Evolutionary conservation across 2,113 vertebrate species (phyloP).

Genomic region (Halcyon malimbica): DNA sequence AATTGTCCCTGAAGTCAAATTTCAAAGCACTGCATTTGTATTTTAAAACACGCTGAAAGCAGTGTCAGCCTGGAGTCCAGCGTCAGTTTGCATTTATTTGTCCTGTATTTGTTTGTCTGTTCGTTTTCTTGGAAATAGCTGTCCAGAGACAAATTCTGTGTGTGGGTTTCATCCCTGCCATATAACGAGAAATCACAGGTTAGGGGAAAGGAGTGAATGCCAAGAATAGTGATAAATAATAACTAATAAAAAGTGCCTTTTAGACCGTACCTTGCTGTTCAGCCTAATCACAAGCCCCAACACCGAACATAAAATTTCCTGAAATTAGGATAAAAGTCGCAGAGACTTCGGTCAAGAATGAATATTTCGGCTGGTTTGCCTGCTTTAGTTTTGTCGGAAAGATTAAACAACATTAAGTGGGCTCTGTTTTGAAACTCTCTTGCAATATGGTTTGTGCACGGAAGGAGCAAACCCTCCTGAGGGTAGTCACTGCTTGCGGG

Average conservation of each 20-base stretch:
- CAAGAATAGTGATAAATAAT: not conserved
- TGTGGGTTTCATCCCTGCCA: not conserved
- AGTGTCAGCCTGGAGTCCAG: not conserved
- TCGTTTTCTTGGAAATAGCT: not conserved
- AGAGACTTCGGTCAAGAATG: not conserved
- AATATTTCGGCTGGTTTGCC: not conserved
- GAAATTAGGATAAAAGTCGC: not conserved
- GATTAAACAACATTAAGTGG: not conserved
- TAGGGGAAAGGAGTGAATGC: not conserved
- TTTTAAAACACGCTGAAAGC: not conserved
- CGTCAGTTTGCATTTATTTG: not conserved
- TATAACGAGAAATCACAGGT: accelerated
- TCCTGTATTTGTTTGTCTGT: not conserved
- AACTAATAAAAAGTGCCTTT: not conserved
- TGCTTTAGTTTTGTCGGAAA: not conserved
- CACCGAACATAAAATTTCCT: not conserved
- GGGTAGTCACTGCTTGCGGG: not conserved
- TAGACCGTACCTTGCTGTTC: not conserved
- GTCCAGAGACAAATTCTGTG: not conserved
- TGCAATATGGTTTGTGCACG: not conserved
- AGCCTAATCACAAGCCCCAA: not conserved
- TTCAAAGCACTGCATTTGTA: not conserved
- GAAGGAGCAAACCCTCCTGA: not conserved
- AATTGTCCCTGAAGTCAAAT: not conserved
- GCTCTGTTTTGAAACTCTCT: not conserved